phyloP scores from a whole-genome alignment of 2,888 invertebrate genomes.

The Aporophyla lueneburgensis region DNA sequence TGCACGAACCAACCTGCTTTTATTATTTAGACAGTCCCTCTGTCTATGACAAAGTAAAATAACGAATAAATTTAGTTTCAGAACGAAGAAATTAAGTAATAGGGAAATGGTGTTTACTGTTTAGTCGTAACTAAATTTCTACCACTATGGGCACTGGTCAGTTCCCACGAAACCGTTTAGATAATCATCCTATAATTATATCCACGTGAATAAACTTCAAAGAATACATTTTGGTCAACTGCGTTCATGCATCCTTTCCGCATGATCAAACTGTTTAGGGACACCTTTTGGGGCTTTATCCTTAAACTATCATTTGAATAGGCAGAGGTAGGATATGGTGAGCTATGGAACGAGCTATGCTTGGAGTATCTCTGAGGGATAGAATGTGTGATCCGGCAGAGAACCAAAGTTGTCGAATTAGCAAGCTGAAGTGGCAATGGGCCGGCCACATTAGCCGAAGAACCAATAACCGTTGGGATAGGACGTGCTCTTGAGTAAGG shows the following conservation, averaged over 20 bases:
- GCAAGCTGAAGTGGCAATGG: no score
- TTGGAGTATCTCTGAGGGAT: no score
- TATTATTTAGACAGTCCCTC: background rate
- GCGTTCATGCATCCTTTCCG: slow-evolving; percentile 42
- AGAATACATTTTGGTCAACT: slow-evolving; percentile 41
- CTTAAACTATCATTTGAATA: slow-evolving; percentile 34
- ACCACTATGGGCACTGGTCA: background rate
- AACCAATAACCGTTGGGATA: no score
- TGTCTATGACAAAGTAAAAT: background rate
- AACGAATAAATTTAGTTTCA: background rate
- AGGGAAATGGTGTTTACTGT: background rate
- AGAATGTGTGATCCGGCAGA: no score
- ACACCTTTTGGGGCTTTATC: background rate
- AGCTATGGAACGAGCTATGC: no score
- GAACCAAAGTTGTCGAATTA: no score
- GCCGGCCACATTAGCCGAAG: no score
- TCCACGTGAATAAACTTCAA: slow-evolving; percentile 45
- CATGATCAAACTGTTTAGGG: slow-evolving; percentile 38
- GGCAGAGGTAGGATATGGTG: no score
- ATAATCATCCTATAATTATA: slow-evolving; percentile 4
- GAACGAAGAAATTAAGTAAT: no score
- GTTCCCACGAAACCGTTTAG: slow-evolving; percentile 11
- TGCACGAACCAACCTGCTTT: background rate
- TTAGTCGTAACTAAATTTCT: background rate
- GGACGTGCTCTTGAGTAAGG: no score